Base-by-base conservation (phyloP, 2,888 invertebrate species). In the Bombylius discolor region DNA sequence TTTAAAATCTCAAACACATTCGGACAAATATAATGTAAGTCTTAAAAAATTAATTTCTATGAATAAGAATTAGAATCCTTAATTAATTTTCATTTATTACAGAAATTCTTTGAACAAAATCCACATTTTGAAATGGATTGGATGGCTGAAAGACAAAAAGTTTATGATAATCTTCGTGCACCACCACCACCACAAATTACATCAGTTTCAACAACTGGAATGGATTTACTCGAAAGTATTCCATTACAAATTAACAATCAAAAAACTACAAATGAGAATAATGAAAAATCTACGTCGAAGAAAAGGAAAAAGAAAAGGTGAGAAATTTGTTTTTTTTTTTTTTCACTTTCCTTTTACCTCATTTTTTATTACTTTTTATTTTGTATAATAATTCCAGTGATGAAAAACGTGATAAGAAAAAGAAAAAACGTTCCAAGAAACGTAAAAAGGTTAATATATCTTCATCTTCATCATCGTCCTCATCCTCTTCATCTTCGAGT, bases 51-150 rank as follows among this genome's bases (percentile, higher is more conserved):
- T 48, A 7, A 7, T 59, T 42, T 23, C n/a, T 53, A 31, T 50
- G 47, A 32, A 39, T 1, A n/a, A n/a, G n/a, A n/a, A n/a, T n/a
- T n/a, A 6, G 39, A 49, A 39, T 50, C 5, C 13, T 36, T 52
- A 8, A 42, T 49, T 42, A 42, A 48, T 52, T 39, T 52, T 31
- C 54, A 14, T 32, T 58, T 36, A 60, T 36, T 70, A 34, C 68
- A 91, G 90, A 82, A 82, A 66, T 90, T 87, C 67, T 82, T 88
- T 23, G 85, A 86, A 59, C 85, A 88, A 70, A 89, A 89, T 74
- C 89, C 90, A 0, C 87, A 88, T 65, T 91, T 89, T 85, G 91
- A 92, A 70, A 83, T 84, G 1, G 88, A 89, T 66, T 91, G 90
- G 89, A 79, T 87, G 76, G 84, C 84, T 9, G 89, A 89, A 70